Base-by-base conservation (phyloP, 2,888 invertebrate species). In the Caenorhabditis uteleia region DNA sequence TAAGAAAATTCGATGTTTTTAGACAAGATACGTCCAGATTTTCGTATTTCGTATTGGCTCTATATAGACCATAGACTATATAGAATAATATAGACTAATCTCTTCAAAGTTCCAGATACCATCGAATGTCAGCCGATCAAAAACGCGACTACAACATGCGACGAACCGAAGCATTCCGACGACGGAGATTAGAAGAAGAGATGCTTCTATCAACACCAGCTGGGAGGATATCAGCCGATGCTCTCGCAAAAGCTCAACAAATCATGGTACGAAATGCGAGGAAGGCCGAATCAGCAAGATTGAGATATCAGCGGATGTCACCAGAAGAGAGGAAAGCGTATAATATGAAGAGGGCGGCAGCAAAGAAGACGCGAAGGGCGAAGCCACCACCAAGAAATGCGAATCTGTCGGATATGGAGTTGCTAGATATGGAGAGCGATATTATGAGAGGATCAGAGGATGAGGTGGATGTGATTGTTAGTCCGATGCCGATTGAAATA, bases 141-240 rank as follows among this genome's bases (percentile, higher is more conserved):
- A 77, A 77, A 43, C 70, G 77, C 29, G 61, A 67, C 45, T 80
- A 80, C 61, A 80, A 80, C 43, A 68, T 68, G 55, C 55, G 78
- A 10, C 34, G 80, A 25, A 80, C 81, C 2, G 81, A 80, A 56
- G 79, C 81, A 10, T 82, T 80, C 53, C 45, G 81, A 26, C 51
- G 69, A 23, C 70, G 78, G 8, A 67, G 80, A 16, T 45, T 47
- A 45, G 68, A 71, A 36, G 80, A 80, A 33, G 80, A 80, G 49
- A 65, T 54, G 34, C 60, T 80, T n/a, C 49, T 80, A 12, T 78
- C 79, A 4, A 80, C 78, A 48, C 81, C 80, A 18, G 78, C 80
- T 7, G 71, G 71, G 1, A 29, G 60, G 18, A 73, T 75, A 23
- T 68, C 73, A 0, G 43, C 60, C 2, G 73, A 69, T 21, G 68